Evolutionary conservation across 2,888 invertebrate genomes (phyloP).

Genomic region (Philhelius pedissequus): DNA sequence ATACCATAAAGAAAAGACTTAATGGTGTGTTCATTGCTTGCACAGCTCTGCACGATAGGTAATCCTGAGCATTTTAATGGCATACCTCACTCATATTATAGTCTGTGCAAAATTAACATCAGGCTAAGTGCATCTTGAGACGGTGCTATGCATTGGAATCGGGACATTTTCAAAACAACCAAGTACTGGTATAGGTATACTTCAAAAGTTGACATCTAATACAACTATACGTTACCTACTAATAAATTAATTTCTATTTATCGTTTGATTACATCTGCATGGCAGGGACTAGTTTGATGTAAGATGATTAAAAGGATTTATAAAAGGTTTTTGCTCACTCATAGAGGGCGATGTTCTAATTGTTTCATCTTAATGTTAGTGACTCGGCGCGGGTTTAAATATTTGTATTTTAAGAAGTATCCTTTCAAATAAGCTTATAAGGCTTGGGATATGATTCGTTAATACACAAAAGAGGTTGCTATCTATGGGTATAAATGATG

Average conservation of each 20-base stretch:
- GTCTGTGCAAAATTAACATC: constrained; percentile 38
- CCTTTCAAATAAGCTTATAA: too few relatives aligned
- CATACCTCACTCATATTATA: too few relatives aligned
- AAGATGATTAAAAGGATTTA: not conserved
- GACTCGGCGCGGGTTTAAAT: not conserved
- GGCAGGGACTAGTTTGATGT: constrained; percentile 16
- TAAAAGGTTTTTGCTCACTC: not conserved
- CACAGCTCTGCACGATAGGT: not conserved
- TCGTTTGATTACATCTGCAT: constrained; percentile 52
- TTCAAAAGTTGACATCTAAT: not conserved
- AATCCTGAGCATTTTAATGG: constrained; percentile 11
- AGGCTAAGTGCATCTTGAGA: constrained; percentile 64
- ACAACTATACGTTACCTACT: not conserved
- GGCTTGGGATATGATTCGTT: not conserved
- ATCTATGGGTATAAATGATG: too few relatives aligned
- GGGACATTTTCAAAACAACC: not conserved
- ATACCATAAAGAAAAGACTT: constrained; percentile 28
- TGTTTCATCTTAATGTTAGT: not conserved
- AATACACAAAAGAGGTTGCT: not conserved
- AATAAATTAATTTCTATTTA: constrained; percentile 59
- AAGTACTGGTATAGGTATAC: not conserved
- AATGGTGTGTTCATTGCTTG: constrained; percentile 21
- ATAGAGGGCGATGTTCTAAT: not conserved
- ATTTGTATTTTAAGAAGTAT: too few relatives aligned
- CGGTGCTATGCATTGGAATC: constrained; percentile 8